Conservation (phyloP, 2,797 vertebrate species). For the Myripristis jacobus region DNA sequence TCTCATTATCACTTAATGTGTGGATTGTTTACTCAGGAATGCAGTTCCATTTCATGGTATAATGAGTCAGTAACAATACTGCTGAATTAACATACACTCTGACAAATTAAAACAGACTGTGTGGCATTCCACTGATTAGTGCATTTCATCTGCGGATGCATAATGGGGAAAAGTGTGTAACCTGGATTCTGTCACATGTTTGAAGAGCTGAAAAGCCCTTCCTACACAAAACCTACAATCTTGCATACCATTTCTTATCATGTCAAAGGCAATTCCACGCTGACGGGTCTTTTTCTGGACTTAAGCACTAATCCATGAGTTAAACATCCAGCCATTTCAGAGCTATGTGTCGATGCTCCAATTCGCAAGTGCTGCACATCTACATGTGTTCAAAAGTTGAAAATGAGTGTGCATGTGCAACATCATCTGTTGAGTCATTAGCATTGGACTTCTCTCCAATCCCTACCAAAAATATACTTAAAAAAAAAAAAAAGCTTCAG, state of each 20-base stretch:
- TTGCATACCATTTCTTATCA: too few species aligned
- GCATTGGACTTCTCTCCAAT: background rate
- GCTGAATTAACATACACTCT: slow-evolving; percentile 53
- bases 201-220: slow-evolving; percentile 15
- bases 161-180: background rate
- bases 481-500: slow-evolving; percentile 31
- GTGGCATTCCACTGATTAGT: slow-evolving; percentile 49
- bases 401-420: background rate
- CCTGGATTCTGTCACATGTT: background rate
- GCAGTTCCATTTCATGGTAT: slow-evolving; percentile 64
- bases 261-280: too few species aligned
- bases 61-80: slow-evolving; percentile 57
- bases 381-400: background rate
- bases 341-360: too few species aligned
- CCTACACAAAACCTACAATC: slow-evolving; percentile 11
- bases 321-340: too few species aligned
- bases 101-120: background rate
- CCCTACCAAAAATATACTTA: background rate
- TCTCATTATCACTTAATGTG: slow-evolving; percentile 66
- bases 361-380: background rate
- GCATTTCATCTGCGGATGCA: background rate
- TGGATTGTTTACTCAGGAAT: slow-evolving; percentile 47
- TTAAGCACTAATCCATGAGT: too few species aligned
- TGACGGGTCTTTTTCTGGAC: too few species aligned
- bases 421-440: background rate